Percentiles rank a stretch among this genome's conserved stretches.
These are phyloP conservation scores for Chlamydotis undulata DNA, from an alignment of 2,113 vertebrate genomes.

Conservation along the genomic window DNA sequence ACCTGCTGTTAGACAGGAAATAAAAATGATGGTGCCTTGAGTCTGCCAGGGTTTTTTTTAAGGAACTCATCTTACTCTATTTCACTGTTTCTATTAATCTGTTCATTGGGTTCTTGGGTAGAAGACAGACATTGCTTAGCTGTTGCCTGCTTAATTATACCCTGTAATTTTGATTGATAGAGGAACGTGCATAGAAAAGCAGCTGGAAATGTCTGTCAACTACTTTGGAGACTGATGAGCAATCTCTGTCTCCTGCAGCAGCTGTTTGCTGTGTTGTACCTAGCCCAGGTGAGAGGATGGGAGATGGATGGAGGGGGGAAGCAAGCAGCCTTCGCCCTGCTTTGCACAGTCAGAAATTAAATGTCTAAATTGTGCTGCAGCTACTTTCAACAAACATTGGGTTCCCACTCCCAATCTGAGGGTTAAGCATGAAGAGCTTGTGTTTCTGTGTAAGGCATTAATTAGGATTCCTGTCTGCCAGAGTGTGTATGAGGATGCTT, in stretches of 20 bases:
- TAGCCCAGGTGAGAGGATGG: neutral
- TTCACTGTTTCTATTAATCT: slow-evolving; percentile 54
- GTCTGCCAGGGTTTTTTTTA: neutral
- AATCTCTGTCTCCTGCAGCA: neutral
- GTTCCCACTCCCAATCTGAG: neutral
- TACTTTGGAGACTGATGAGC: neutral
- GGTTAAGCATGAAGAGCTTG: neutral
- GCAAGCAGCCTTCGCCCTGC: neutral
- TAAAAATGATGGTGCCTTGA: neutral
- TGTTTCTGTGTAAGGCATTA: neutral
- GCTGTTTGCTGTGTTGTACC: neutral
- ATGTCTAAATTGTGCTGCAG: neutral
- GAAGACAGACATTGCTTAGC: slow-evolving; percentile 37
- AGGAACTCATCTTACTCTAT: slow-evolving; percentile 14
- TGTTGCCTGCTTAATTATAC: slow-evolving; percentile 57
- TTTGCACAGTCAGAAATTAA: neutral
- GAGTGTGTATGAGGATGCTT: neutral
- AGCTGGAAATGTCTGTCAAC: slow-evolving; percentile 5
- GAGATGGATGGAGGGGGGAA: neutral
- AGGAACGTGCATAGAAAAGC: slow-evolving; percentile 7
- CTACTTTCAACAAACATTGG: neutral
- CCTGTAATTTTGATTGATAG: slow-evolving; percentile 39
- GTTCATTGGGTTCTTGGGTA: slow-evolving; percentile 41
- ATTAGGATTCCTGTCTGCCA: slow-evolving; percentile 1
- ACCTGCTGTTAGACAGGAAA: neutral